Evolutionary conservation across 2,888 invertebrate genomes (phyloP).

Genomic region (Flexamia atlantica): DNA sequence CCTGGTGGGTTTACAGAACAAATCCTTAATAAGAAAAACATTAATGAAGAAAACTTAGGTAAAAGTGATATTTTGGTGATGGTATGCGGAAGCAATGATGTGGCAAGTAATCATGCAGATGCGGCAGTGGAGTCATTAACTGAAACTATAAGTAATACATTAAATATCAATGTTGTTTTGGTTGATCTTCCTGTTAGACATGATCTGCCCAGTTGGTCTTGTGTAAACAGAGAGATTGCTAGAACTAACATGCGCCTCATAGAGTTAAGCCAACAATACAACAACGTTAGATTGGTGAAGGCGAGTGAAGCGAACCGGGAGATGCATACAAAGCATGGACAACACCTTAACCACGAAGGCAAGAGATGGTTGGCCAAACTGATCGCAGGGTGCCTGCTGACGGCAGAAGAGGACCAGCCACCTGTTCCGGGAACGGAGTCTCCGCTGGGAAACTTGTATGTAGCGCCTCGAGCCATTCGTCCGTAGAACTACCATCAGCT

Average conservation of each 20-base stretch:
- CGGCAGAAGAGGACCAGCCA: neutral
- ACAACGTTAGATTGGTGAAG: no score
- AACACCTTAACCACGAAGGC: neutral
- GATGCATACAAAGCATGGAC: no score
- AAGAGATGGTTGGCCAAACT: conserved; percentile 5
- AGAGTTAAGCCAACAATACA: no score
- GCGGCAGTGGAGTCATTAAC: neutral
- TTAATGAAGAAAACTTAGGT: conserved; percentile 17
- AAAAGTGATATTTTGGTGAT: neutral
- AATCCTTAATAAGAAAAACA: conserved; percentile 9
- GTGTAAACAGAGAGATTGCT: no score
- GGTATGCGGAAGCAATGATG: conserved; percentile 15
- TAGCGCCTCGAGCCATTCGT: no score
- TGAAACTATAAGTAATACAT: no score
- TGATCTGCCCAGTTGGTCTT: no score
- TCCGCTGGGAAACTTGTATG: neutral
- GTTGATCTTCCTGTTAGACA: no score
- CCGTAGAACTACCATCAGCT: no score
- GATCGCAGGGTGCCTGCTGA: neutral
- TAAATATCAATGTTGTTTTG: no score
- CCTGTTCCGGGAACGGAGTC: neutral
- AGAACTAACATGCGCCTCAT: no score
- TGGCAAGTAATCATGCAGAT: conserved; percentile 6
- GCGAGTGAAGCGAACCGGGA: no score
- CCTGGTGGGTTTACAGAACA: conserved; percentile 25